These are phyloP conservation scores for Diplodus puntazzo DNA, from an alignment of 2,797 vertebrate genomes.

Conservation along the genomic window DNA sequence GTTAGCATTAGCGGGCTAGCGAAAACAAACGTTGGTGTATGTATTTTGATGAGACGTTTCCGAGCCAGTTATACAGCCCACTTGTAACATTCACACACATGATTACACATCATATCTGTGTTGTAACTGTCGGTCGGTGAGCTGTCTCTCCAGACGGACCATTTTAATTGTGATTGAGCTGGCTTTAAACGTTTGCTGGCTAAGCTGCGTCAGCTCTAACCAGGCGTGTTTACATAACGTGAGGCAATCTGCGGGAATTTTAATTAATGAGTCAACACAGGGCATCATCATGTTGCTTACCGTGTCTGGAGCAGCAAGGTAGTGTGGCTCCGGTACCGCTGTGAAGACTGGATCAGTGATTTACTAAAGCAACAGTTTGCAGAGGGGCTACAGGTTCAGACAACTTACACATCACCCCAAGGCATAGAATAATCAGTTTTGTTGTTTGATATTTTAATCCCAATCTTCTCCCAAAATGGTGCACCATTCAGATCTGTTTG, in stretches of 20 bases:
- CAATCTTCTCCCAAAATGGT: neutral
- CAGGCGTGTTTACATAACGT: conserved; percentile 70
- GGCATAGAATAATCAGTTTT: neutral
- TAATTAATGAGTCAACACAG: conserved; percentile 23
- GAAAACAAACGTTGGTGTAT: conserved; percentile 59
- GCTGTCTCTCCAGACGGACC: neutral
- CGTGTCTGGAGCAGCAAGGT: neutral
- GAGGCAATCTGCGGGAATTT: conserved; percentile 23
- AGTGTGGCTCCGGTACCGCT: too few species aligned
- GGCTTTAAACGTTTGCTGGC: conserved; percentile 41
- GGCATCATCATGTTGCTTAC: neutral
- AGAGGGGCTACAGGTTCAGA: conserved; percentile 6
- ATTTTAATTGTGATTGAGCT: conserved; percentile 2
- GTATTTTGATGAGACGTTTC: conserved; percentile 18
- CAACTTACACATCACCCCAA: neutral
- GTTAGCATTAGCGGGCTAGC: conserved; percentile 71
- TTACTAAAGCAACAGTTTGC: conserved; percentile 31
- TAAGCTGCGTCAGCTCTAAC: conserved; percentile 77
- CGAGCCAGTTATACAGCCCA: rapidly evolving
- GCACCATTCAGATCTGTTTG: neutral
- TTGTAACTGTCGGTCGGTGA: neutral
- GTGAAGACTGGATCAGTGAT: neutral
- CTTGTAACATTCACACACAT: too few species aligned
- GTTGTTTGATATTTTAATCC: neutral
- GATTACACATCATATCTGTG: too few species aligned